Conservation (phyloP, 2,888 invertebrate species). For the Celastrina argiolus region DNA sequence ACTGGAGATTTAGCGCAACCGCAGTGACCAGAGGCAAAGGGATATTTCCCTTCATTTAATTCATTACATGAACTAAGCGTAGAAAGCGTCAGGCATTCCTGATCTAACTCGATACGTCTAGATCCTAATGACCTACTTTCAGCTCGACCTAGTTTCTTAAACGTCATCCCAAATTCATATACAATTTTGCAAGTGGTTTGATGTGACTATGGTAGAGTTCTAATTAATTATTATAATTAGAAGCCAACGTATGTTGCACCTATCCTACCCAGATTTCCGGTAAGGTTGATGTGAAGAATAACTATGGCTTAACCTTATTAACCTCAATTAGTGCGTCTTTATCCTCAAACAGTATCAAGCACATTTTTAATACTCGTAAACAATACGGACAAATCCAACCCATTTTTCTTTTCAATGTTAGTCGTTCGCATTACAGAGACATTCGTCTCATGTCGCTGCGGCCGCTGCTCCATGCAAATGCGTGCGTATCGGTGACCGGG, state of each 20-base stretch:
- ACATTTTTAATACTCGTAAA: no score
- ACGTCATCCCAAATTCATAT: conserved; percentile 13
- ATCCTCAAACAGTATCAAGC: no score
- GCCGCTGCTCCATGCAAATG: conserved; percentile 73
- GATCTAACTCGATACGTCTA: conserved; percentile 5
- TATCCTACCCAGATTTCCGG: no score
- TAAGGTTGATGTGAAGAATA: no score
- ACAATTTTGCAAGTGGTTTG: not conserved
- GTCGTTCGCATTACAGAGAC: not conserved
- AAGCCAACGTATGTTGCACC: not conserved
- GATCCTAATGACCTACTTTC: conserved; percentile 18
- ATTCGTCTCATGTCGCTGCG: conserved; percentile 52
- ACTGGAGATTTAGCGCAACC: not conserved
- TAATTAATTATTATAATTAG: not conserved
- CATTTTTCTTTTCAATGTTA: not conserved
- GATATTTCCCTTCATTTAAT: not conserved
- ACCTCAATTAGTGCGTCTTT: no score
- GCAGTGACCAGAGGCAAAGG: not conserved
- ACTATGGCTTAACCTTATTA: no score
- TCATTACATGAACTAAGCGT: not conserved
- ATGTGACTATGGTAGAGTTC: not conserved
- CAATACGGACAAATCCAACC: not conserved
- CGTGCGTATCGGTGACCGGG: conserved; percentile 67
- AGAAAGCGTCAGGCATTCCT: conserved; percentile 13
- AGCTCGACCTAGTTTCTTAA: conserved; percentile 14